A percentile compares a stretch with the other conserved stretches of the same genome.
phyloP scores from a whole-genome alignment of 2,888 invertebrate species.

The Cephalotes varians region DNA sequence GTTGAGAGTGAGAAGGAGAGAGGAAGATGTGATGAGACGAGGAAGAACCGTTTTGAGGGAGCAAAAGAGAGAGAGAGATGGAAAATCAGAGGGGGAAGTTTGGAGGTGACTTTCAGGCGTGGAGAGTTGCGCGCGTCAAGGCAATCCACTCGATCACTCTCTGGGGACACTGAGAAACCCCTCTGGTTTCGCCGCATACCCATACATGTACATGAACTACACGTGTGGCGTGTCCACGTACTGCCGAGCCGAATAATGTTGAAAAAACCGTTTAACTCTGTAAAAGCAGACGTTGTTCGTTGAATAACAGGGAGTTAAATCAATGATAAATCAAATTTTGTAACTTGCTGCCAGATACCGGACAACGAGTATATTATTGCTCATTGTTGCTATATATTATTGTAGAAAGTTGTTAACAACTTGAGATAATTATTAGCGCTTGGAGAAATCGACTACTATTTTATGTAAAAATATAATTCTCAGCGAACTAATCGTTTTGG shows the following conservation, averaged over 20 bases:
- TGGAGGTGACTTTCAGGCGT: slow-evolving; percentile 54
- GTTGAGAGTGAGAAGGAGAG: slow-evolving; percentile 11
- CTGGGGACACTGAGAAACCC: slow-evolving; percentile 54
- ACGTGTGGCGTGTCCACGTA: slow-evolving; percentile 1
- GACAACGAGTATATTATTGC: background rate
- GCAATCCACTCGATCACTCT: slow-evolving; percentile 72
- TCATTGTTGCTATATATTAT: background rate
- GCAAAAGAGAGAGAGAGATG: background rate
- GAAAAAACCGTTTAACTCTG: slow-evolving; percentile 8
- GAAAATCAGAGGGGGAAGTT: slow-evolving; percentile 28
- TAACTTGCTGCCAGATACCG: background rate
- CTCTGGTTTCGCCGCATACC: slow-evolving; percentile 6
- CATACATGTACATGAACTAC: background rate
- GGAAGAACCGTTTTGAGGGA: background rate
- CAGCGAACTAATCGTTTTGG: too few species aligned
- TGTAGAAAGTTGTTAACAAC: background rate
- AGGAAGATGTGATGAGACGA: slow-evolving; percentile 6
- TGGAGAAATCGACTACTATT: too few species aligned
- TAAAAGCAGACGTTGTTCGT: slow-evolving; percentile 6
- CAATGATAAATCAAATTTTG: background rate
- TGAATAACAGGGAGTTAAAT: background rate
- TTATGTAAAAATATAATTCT: too few species aligned
- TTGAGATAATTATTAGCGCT: too few species aligned
- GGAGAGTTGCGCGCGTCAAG: slow-evolving; percentile 58
- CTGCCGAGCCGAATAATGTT: slow-evolving; percentile 16